Base-by-base conservation (phyloP, 1,140 invertebrate genomes). In the Nasonia longicornis region DNA sequence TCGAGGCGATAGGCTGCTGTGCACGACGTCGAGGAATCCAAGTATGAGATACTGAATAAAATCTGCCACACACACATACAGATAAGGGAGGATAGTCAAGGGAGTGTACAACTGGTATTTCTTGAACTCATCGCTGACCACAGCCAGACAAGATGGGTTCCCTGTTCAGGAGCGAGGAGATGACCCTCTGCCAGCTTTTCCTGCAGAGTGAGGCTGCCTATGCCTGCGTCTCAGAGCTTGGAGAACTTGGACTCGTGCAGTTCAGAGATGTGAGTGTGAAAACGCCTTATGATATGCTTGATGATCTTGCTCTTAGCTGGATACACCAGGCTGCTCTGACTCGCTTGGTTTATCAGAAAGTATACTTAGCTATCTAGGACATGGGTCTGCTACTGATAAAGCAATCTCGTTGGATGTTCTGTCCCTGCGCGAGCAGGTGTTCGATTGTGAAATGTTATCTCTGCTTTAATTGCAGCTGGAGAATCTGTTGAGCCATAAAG, bases 181-280 rank as follows among this genome's bases (percentile, higher is more conserved):
- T 98, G 96, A 95, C 95, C 83, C 92, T 97, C 83, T 97, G 96
- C 92, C 96, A 97, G 89, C 93, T 97, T 80, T 97, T 97, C 89
- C 91, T 98, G 76, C 96, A 97, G 91, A 96, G 96, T 90, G 97
- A 98, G 92, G 96, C 97, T 79, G 97, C 97, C 48, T 98, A 98
- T 92, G 95, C 96, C 42, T 98, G 96, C 92, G 96, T 98, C 79
- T 97, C 96, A 14, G 96, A 98, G 90, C 91, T 98, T 14, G 97
- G 97, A 79, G 97, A 98, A 92, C 92, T 98, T 80, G 97, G 97
- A n/a, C 92, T 98, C 42, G 97, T 97, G 10, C 96, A 98, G 90
- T 98, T 98, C 89, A 92, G 96, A 89, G 97, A 98, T 92, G 96
- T 97, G 92, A 95, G 95, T 92, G 77, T 58, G 52, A 58, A 58